Percentiles rank a stretch among this genome's conserved stretches.
Evolutionary conservation across 2,113 vertebrate genomes (phyloP).

Genomic region (Diglossa brunneiventris): DNA sequence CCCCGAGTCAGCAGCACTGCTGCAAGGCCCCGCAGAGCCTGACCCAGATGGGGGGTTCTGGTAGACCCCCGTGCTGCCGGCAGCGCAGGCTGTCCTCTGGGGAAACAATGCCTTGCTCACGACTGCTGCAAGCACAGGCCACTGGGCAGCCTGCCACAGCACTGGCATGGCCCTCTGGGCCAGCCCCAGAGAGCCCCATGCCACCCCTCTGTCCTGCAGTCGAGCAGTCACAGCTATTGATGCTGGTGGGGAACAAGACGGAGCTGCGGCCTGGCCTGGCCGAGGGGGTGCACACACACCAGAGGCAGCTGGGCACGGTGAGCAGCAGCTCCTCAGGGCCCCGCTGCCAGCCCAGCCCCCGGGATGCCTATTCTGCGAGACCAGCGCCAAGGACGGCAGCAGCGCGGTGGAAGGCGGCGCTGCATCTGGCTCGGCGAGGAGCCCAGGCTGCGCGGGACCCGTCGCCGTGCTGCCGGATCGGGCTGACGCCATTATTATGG

Average conservation of each 20-base stretch:
- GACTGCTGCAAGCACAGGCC: not conserved
- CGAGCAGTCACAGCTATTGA: conserved; percentile 49
- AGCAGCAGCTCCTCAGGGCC: accelerated
- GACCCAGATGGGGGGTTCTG: accelerated
- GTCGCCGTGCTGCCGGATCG: accelerated
- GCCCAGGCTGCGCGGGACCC: not conserved
- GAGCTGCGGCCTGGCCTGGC: conserved; percentile 54
- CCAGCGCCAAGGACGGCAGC: conserved; percentile 77
- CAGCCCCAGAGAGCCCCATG: not conserved
- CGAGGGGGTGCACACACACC: conserved; percentile 1
- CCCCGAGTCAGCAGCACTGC: not conserved
- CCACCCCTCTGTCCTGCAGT: not conserved
- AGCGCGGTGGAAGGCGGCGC: conserved; percentile 67
- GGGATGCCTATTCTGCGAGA: conserved; percentile 74
- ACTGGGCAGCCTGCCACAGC: not conserved
- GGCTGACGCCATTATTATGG: accelerated
- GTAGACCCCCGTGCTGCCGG: not conserved
- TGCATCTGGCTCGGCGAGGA: conserved; percentile 72
- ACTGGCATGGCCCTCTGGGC: not conserved
- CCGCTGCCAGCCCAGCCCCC: not conserved
- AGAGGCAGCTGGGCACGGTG: conserved; percentile 73
- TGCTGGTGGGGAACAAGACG: conserved; percentile 77
- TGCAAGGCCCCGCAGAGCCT: not conserved
- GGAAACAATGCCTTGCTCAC: not conserved
- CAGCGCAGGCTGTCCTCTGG: not conserved